Conservation (phyloP, 2,888 invertebrate genomes). For the Rutpela maculata region DNA sequence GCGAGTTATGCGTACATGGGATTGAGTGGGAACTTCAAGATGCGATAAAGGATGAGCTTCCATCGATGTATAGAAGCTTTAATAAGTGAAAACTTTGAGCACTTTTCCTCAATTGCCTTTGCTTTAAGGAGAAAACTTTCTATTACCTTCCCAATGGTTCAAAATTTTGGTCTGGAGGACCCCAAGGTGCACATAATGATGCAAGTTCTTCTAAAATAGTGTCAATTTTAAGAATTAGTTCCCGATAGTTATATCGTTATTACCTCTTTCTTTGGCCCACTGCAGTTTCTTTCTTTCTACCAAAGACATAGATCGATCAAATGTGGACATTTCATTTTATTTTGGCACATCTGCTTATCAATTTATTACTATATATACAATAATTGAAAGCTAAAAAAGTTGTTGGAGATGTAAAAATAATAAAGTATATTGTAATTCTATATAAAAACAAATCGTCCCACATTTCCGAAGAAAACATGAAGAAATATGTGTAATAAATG, state of each 20-base stretch:
- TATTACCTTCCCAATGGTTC: constrained; percentile 62
- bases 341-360: constrained; percentile 42
- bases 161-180: constrained; percentile 66
- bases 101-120: too few relatives aligned
- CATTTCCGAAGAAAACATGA: neutral
- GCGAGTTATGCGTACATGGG: too few relatives aligned
- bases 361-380: constrained; percentile 47
- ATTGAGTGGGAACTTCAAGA: too few relatives aligned
- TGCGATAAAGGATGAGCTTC: too few relatives aligned
- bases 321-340: constrained; percentile 63
- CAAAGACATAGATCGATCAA: constrained; percentile 75
- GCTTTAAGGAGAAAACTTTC: neutral
- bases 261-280: constrained; percentile 96
- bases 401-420: neutral
- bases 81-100: too few relatives aligned
- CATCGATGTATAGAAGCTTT: too few relatives aligned
- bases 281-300: constrained; percentile 93
- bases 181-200: constrained; percentile 86
- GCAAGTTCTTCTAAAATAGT: constrained; percentile 86
- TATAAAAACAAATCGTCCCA: neutral
- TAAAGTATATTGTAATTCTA: neutral
- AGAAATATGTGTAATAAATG: too few relatives aligned
- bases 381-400: constrained; percentile 59
- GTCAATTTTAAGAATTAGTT: constrained; percentile 27
- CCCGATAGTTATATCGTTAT: constrained; percentile 40